Evolutionary conservation across 2,113 vertebrate genomes (phyloP), one percentile per base, ranked within the genome.

Genomic region (Tachycineta bicolor): DNA sequence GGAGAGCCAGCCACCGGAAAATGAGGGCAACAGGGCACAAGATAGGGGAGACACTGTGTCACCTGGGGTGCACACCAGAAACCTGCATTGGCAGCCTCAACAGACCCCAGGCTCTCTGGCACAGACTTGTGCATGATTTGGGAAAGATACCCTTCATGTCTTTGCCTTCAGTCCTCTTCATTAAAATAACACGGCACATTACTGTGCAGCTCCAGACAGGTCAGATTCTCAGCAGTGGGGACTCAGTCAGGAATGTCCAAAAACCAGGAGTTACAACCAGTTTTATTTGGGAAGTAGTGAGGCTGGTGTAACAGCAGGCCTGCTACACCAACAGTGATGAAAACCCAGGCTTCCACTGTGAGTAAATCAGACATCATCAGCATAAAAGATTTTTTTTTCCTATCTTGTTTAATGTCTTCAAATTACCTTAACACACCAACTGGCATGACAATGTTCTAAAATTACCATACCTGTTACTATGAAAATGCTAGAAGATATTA

Each of bases 381-480:
- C 53, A 82, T 83, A 88, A 95, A 91, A 91, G 47, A 29, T 44
- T 75, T 55, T 43, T 76, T 56, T 77, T 69, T 33, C 29, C 9
- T 9, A 25, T 73, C 65, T 79, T 92, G 24, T 84, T 89, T 82
- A 95, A 93, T 88, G 37, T 82, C 93, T 96, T 88, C 83, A 93
- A 93, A 88, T 96, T 93, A 96, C 65, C 83, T 90, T 82, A 88
- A 95, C 68, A 77, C 46, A 71, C n/a, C 91, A 89, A 94, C 62
- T 92, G 58, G 62, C 41, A 84, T 67, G 49, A 91, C 44, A 88
- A 41, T 82, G 79, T 86, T 91, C 75, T 93, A 71, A 80, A 96
- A 86, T 91, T 93, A 71, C 53, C 46, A 39, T 84, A 92, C 94
- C 50, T 50, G 76, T 91, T 96, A 83, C 69, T 81, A 90, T 79